Conservation (phyloP, 2,797 vertebrate genomes). For the Mormyrops attenuatus region DNA sequence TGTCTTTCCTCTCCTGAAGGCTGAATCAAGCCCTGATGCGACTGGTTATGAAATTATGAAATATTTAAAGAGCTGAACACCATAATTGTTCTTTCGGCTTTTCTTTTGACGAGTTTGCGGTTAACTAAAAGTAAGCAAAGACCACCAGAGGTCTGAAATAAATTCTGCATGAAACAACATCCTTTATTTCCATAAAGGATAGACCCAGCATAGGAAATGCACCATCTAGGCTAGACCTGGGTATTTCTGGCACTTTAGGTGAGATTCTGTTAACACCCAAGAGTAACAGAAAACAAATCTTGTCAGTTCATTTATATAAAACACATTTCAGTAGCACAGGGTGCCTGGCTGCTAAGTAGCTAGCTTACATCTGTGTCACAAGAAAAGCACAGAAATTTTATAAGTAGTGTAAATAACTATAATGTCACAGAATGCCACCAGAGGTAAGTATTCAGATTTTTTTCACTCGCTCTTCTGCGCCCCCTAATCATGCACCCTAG, state of each 20-base stretch:
- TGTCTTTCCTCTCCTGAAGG: background rate
- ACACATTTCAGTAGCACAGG: background rate
- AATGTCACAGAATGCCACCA: background rate
- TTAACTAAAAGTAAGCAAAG: background rate
- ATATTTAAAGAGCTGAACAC: background rate
- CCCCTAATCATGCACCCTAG: background rate
- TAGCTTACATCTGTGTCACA: background rate
- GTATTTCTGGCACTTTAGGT: background rate
- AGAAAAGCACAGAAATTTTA: background rate
- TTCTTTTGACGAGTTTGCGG: background rate
- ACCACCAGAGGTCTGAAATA: background rate
- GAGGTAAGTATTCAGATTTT: background rate
- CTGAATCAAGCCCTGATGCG: background rate
- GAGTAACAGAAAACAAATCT: background rate
- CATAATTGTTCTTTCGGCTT: background rate
- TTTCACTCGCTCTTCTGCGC: background rate
- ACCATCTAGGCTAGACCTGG: background rate
- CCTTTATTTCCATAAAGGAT: background rate
- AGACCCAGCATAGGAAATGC: background rate
- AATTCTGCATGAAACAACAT: background rate
- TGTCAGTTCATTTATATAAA: background rate
- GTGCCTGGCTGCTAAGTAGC: background rate
- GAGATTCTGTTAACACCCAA: background rate
- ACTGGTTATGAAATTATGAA: background rate
- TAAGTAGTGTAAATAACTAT: background rate